Conservation (phyloP, 2,113 vertebrate species). For the Sterna hirundo region DNA sequence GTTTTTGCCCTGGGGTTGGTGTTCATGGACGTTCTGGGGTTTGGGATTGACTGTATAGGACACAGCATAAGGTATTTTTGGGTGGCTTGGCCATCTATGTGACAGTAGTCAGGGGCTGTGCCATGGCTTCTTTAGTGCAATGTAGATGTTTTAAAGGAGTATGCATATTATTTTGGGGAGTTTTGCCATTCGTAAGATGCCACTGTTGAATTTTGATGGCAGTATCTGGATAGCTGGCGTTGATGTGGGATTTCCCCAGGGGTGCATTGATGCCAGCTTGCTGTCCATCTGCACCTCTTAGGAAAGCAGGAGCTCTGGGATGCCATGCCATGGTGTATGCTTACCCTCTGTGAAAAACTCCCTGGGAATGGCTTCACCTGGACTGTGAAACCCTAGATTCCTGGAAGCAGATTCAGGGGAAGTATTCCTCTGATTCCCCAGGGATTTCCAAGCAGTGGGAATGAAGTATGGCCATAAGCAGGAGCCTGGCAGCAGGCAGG, state of each 20-base stretch:
- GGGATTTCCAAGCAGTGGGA: neutral
- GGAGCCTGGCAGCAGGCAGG: fast-evolving
- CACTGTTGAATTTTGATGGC: neutral
- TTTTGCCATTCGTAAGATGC: neutral
- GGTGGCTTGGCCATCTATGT: neutral
- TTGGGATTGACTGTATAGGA: neutral
- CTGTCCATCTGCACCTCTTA: fast-evolving
- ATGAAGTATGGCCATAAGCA: neutral
- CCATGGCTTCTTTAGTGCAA: neutral
- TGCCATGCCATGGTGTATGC: neutral
- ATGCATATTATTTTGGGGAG: neutral
- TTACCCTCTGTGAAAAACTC: neutral
- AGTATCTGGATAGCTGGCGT: neutral
- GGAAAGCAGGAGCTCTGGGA: neutral
- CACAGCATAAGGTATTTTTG: neutral
- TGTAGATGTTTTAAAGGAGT: neutral
- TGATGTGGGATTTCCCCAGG: neutral
- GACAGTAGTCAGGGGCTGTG: neutral
- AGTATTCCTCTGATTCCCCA: neutral
- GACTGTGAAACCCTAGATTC: neutral
- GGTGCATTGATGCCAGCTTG: fast-evolving
- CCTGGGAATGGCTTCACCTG: neutral
- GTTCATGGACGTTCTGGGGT: neutral
- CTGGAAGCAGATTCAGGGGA: neutral
- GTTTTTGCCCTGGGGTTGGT: neutral